phyloP scores from a whole-genome alignment of 2,888 invertebrate genomes.

The Caenorhabditis wallacei region DNA sequence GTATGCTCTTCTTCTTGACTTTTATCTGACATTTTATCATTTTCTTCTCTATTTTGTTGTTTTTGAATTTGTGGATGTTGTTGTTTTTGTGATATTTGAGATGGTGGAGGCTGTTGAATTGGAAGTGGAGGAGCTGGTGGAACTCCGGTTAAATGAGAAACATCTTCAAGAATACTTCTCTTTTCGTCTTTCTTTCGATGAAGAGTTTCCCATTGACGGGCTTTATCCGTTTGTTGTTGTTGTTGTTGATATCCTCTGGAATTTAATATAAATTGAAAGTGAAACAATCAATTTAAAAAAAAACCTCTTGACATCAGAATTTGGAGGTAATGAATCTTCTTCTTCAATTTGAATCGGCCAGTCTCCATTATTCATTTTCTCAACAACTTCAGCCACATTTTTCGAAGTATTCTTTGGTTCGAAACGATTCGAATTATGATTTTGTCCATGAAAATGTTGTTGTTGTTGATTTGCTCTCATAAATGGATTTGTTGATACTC shows the following conservation, averaged over 20 bases:
- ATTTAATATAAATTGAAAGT: neutral
- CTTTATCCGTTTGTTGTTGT: constrained; percentile 49
- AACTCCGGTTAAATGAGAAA: constrained; percentile 17
- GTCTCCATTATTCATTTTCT: constrained; percentile 75
- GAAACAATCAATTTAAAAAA: neutral
- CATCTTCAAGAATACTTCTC: constrained; percentile 46
- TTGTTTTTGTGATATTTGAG: constrained; percentile 27
- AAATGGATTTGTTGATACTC: constrained; percentile 71
- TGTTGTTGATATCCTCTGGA: constrained; percentile 29
- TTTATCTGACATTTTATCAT: constrained; percentile 63
- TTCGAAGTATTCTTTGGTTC: constrained; percentile 56
- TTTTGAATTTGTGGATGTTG: constrained; percentile 48
- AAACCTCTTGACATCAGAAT: constrained; percentile 21
- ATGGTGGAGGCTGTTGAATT: constrained; percentile 25
- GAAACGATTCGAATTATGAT: constrained; percentile 17
- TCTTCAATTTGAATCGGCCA: constrained; percentile 74
- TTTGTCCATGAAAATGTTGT: constrained; percentile 21
- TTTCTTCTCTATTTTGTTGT: constrained; percentile 30
- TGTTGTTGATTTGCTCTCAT: constrained; percentile 63
- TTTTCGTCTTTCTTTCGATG: constrained; percentile 66
- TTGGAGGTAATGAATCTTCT: constrained; percentile 39
- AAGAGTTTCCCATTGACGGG: constrained; percentile 71
- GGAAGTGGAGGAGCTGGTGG: constrained; percentile 38
- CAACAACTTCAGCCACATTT: constrained; percentile 73
- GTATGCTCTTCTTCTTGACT: constrained; percentile 67